Evolutionary conservation across 2,797 vertebrate species (phyloP).

Genomic region (Acestrorhynchus altus): DNA sequence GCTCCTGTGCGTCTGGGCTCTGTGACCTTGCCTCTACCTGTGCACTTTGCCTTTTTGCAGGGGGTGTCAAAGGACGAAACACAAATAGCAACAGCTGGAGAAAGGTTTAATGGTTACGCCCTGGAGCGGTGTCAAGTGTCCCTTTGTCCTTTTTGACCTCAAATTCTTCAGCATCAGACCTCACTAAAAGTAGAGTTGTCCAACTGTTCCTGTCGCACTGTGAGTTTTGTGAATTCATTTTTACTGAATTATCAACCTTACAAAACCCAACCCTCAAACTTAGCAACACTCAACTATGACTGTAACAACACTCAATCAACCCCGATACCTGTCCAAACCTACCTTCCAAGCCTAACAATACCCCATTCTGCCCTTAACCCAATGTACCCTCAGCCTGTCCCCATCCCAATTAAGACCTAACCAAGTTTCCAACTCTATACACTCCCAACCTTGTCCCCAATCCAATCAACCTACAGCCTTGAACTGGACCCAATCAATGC

Average conservation of each 20-base stretch:
- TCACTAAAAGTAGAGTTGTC: neutral
- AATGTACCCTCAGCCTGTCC: neutral
- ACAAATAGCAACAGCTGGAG: slow-evolving; percentile 12
- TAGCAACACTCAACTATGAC: no score
- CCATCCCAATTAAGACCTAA: neutral
- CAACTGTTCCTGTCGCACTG: neutral
- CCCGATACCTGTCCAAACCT: no score
- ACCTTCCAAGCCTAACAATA: neutral
- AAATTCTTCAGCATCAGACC: neutral
- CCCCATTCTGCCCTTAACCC: neutral
- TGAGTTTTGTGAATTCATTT: neutral
- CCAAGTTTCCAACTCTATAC: neutral
- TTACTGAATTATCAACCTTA: no score
- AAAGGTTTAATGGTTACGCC: neutral
- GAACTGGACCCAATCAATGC: neutral
- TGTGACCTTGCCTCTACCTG: slow-evolving; percentile 58
- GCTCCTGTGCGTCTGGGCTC: slow-evolving; percentile 16
- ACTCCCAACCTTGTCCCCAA: neutral
- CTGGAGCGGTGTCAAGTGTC: neutral
- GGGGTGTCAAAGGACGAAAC: slow-evolving; percentile 50
- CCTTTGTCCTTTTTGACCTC: slow-evolving; percentile 10
- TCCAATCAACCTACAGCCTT: neutral
- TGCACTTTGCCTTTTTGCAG: slow-evolving; percentile 43
- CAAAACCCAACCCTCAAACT: no score
- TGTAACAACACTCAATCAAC: no score